Conservation (phyloP, 2,113 vertebrate species). For the Anolis sagrei region DNA sequence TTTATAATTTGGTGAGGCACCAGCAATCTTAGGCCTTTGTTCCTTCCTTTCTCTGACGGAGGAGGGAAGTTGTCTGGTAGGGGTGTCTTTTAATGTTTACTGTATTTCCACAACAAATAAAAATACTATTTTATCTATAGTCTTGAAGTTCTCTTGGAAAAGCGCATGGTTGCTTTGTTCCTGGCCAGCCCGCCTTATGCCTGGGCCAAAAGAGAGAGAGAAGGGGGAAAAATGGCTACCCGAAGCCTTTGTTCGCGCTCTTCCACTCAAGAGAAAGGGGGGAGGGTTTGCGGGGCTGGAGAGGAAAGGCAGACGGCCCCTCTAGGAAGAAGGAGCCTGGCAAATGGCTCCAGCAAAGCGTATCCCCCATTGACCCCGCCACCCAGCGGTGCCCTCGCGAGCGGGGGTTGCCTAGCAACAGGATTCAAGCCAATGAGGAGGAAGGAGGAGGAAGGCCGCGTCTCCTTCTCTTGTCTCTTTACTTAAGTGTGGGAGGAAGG, state of each 20-base stretch:
- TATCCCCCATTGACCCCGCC: not conserved
- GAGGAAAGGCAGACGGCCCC: not conserved
- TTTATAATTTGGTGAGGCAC: no score
- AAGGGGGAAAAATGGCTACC: slow-evolving; percentile 16
- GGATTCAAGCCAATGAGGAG: not conserved
- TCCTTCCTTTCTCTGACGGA: no score
- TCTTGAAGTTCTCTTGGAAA: no score
- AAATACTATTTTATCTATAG: no score
- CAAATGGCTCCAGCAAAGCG: not conserved
- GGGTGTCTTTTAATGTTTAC: no score
- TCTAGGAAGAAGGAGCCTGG: not conserved
- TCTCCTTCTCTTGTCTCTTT: not conserved
- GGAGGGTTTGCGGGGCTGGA: not conserved
- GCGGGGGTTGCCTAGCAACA: slow-evolving; percentile 22
- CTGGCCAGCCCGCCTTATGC: not conserved
- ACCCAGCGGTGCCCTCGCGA: not conserved
- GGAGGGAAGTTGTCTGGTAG: no score
- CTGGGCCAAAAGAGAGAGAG: not conserved
- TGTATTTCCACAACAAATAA: no score
- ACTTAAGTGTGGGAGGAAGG: slow-evolving; percentile 3
- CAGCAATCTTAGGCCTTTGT: no score
- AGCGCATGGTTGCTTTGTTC: no score
- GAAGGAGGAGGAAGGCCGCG: not conserved
- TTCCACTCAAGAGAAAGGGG: not conserved
- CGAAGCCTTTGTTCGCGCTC: slow-evolving; percentile 10